These are phyloP conservation scores for Coronaproctus castanopsis DNA, from an alignment of 2,888 invertebrate species.

Conservation along the genomic window DNA sequence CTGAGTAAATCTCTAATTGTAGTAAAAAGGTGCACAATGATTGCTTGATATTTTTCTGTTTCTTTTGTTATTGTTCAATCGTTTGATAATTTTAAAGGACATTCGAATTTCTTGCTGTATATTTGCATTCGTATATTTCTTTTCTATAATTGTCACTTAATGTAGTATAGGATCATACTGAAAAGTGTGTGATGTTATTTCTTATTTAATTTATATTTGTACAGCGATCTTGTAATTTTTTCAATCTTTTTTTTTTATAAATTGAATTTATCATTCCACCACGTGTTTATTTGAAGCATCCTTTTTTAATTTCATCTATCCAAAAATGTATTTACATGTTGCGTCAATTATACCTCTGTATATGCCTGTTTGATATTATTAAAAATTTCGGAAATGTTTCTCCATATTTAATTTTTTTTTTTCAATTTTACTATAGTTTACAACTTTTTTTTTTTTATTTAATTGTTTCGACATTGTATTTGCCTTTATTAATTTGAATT, in stretches of 20 bases:
- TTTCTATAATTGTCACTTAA: too few relatives aligned
- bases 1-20: too few relatives aligned
- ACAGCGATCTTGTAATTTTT: neutral
- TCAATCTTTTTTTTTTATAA: neutral
- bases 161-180: too few relatives aligned
- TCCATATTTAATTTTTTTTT: neutral
- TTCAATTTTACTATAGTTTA: neutral
- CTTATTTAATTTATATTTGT: too few relatives aligned
- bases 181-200: too few relatives aligned
- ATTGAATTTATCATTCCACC: neutral
- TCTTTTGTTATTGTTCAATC: too few relatives aligned
- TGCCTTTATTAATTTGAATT: neutral
- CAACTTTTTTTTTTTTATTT: conserved; percentile 5
- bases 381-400: neutral
- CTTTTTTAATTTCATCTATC: neutral
- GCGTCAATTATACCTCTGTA: too few relatives aligned
- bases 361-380: neutral
- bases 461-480: neutral
- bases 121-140: too few relatives aligned
- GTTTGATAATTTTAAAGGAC: too few relatives aligned
- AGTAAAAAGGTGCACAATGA: too few relatives aligned
- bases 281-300: neutral
- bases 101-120: too few relatives aligned
- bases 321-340: neutral
- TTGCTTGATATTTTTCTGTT: too few relatives aligned